These are phyloP conservation scores for Nothoprocta perdicaria DNA, from an alignment of 2,113 vertebrate genomes.

Conservation along the genomic window DNA sequence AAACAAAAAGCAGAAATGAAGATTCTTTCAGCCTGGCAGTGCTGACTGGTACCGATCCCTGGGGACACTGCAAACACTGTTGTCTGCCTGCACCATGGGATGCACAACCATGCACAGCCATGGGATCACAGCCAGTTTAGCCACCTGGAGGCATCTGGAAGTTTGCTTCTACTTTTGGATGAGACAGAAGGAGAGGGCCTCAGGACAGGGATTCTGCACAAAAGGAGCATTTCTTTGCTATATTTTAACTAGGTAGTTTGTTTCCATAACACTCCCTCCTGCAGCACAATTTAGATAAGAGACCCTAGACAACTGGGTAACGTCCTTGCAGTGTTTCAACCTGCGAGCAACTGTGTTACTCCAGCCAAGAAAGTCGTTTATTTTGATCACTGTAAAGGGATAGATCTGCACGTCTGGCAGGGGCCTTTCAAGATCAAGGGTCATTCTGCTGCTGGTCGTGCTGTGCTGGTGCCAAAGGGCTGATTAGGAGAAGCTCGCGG, in stretches of 20 bases:
- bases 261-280: constrained; percentile 14
- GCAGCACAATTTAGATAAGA: background rate
- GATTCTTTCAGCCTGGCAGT: background rate
- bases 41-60: background rate
- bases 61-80: background rate
- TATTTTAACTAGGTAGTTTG: background rate
- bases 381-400: background rate
- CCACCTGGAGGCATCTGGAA: background rate
- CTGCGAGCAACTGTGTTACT: background rate
- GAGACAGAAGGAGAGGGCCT: background rate
- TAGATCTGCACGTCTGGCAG: background rate
- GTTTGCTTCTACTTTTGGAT: background rate
- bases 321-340: background rate
- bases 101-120: background rate
- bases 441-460: background rate
- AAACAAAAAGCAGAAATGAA: background rate
- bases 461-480: fast-evolving
- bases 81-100: background rate
- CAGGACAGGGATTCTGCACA: background rate
- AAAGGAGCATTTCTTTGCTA: background rate
- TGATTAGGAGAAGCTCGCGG: background rate
- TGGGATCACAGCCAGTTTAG: background rate
- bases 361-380: background rate
- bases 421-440: background rate
- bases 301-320: background rate